phyloP scores from a whole-genome alignment of 2,797 vertebrate species.

The Galago senegalensis region DNA sequence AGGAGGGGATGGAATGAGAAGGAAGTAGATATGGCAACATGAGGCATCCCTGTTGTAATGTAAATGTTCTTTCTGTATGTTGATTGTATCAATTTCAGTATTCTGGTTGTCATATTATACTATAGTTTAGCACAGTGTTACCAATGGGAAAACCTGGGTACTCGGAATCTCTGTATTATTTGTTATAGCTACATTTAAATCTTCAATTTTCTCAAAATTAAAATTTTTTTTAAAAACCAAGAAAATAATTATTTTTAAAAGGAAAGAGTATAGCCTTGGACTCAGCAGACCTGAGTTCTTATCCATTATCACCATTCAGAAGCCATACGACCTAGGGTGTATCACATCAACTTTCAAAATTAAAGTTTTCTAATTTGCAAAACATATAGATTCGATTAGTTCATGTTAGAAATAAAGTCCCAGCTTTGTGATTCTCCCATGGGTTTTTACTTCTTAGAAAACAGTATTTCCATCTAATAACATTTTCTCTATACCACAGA shows the following conservation, averaged over 20 bases:
- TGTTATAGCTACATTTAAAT: not conserved
- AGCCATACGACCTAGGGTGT: not conserved
- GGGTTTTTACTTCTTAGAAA: not conserved
- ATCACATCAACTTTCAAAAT: slow-evolving; percentile 2
- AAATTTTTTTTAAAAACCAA: not conserved
- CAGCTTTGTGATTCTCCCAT: not conserved
- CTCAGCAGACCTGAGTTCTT: not conserved
- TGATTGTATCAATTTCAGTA: not conserved
- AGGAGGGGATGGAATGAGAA: not conserved
- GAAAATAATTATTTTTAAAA: not conserved
- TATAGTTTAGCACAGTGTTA: not conserved
- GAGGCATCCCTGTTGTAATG: not conserved
- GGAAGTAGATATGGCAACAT: not conserved
- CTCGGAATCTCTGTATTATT: not conserved
- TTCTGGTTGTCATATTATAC: not conserved
- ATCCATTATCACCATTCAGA: not conserved
- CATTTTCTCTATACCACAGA: not conserved
- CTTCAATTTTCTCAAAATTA: not conserved
- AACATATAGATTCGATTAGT: not conserved
- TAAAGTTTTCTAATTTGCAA: slow-evolving; percentile 16
- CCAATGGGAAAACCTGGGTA: not conserved
- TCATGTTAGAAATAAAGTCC: slow-evolving; percentile 13
- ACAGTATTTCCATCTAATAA: not conserved
- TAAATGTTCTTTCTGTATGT: not conserved
- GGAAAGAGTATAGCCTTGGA: not conserved